These are phyloP conservation scores for Cosmopolites sordidus DNA, from an alignment of 2,888 invertebrate genomes.

Conservation along the genomic window DNA sequence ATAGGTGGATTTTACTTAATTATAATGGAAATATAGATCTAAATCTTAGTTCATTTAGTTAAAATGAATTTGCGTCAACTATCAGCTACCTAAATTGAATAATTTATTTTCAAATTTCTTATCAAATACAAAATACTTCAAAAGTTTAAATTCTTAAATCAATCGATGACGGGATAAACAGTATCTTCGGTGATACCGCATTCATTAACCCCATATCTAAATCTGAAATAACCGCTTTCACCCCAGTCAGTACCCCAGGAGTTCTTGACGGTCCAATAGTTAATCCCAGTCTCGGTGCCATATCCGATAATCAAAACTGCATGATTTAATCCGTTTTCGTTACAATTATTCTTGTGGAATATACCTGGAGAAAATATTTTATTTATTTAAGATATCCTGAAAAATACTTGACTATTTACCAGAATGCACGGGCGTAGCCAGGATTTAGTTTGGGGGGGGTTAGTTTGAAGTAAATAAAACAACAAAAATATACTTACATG, in stretches of 20 bases:
- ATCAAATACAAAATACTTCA: neutral
- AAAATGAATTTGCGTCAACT: too few relatives aligned
- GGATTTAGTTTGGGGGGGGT: too few relatives aligned
- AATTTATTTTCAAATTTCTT: too few relatives aligned
- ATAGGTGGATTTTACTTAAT: too few relatives aligned
- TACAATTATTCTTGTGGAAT: neutral
- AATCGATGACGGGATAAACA: constrained; percentile 7
- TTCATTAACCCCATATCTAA: constrained; percentile 16
- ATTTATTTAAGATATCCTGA: too few relatives aligned
- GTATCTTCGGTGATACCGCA: constrained; percentile 17
- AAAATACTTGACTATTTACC: too few relatives aligned
- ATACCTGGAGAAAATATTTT: neutral
- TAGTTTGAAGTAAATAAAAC: too few relatives aligned
- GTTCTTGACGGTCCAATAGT: constrained; percentile 22
- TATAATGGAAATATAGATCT: too few relatives aligned
- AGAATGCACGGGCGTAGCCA: too few relatives aligned
- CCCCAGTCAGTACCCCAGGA: constrained; percentile 18
- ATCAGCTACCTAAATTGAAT: too few relatives aligned
- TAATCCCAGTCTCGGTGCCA: constrained; percentile 12
- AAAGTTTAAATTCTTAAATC: neutral
- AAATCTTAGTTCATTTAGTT: too few relatives aligned
- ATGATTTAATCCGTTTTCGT: constrained; percentile 6
- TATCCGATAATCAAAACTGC: constrained; percentile 20
- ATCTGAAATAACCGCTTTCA: constrained; percentile 18
- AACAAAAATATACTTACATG: too few relatives aligned